Percentiles rank a stretch among this genome's conserved stretches.
phyloP scores from a whole-genome alignment of 2,113 vertebrate species.

The Calypte anna region DNA sequence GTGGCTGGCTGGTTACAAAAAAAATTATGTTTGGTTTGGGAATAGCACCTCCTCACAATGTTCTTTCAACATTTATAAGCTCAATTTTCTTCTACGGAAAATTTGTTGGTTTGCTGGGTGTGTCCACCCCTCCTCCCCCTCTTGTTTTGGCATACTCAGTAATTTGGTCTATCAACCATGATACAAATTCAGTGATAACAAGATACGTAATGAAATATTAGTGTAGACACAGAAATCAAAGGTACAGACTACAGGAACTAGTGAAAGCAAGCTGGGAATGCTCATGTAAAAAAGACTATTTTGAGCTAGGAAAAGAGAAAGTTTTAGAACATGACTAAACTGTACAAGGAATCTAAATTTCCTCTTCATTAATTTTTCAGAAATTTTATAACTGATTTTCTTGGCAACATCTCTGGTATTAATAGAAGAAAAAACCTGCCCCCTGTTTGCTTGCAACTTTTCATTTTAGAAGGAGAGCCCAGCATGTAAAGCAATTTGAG shows the following conservation, averaged over 20 bases:
- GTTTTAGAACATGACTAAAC: background rate
- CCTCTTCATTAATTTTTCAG: background rate
- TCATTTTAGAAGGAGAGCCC: background rate
- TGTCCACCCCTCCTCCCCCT: no score
- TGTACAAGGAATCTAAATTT: background rate
- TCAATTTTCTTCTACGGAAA: background rate
- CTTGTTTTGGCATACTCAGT: background rate
- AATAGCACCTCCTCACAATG: background rate
- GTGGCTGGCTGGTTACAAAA: background rate
- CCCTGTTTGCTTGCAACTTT: background rate
- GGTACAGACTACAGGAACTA: background rate
- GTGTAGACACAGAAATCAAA: background rate
- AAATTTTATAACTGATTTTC: background rate
- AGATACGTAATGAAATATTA: background rate
- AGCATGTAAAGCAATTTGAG: background rate
- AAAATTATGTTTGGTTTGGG: background rate
- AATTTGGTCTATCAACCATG: background rate
- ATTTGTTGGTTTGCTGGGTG: background rate
- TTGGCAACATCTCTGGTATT: background rate
- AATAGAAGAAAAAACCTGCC: background rate
- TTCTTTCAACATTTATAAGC: background rate
- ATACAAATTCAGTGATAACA: background rate
- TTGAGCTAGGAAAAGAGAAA: background rate
- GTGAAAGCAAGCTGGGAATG: background rate
- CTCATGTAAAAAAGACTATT: background rate